phyloP scores from a whole-genome alignment of 1,140 invertebrate genomes.

The Brachystomella parvula region DNA sequence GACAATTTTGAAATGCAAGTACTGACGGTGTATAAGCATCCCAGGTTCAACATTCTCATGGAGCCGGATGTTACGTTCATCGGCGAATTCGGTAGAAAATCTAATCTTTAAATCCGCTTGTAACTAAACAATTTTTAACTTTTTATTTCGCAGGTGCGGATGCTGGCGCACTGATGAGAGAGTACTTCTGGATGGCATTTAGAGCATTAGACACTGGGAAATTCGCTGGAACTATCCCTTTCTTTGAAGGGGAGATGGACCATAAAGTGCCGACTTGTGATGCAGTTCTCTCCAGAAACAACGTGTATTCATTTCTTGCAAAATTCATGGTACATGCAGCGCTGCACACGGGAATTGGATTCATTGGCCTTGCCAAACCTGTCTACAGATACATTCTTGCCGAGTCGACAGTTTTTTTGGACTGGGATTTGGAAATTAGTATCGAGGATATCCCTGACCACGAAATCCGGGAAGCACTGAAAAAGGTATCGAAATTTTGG shows the following conservation, averaged over 20 bases:
- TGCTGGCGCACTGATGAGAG: conserved; percentile 11
- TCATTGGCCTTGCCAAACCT: conserved; percentile 1
- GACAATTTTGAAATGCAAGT: conserved; percentile 9
- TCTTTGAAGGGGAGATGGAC: conserved; percentile 14
- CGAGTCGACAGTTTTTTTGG: neutral
- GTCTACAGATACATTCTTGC: neutral
- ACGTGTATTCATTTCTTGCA: neutral
- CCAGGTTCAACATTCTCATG: neutral
- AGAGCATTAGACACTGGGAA: neutral
- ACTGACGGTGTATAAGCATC: conserved; percentile 12
- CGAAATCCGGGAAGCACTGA: neutral
- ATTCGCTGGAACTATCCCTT: neutral
- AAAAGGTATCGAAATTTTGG: too few relatives aligned
- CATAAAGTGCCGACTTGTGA: conserved; percentile 6
- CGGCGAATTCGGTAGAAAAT: conserved; percentile 6
- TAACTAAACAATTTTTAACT: neutral
- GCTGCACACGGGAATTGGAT: conserved; percentile 1
- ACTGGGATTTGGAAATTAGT: neutral
- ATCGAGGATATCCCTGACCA: conserved; percentile 1
- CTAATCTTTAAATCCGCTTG: neutral
- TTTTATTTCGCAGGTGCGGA: conserved; percentile 7
- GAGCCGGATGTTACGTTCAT: conserved; percentile 7
- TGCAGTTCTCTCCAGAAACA: neutral
- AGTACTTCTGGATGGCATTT: conserved; percentile 8
- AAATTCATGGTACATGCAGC: conserved; percentile 9